Base-by-base conservation (phyloP, 2,113 vertebrate genomes). In the Coreoperca whiteheadi region DNA sequence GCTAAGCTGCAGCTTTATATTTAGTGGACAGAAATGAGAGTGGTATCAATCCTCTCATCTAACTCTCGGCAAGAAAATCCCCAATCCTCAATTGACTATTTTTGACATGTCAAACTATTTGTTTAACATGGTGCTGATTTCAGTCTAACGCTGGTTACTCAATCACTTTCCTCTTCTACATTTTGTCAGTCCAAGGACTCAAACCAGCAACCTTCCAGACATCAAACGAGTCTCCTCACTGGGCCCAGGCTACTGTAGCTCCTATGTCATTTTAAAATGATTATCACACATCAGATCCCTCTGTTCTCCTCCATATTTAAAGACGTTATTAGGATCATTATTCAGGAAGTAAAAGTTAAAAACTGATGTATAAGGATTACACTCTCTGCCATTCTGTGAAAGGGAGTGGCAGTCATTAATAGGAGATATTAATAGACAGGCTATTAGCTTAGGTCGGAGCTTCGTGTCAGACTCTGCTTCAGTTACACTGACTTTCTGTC, bases 341-440 rank as follows among this genome's bases (percentile, higher is more conserved):
- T 84, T 91, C 87, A 72, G 82, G 86, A 87, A 87, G 84, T 63
- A 63, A 66, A 85, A 83, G 74, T 88, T 76, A 73, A 81, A 90
- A 93, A 77, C 32, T 87, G 89, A 91, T 88, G 83, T 91, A 88
- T 87, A 84, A 84, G 85, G 87, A 87, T 87, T 77, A 74, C 6
- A 60, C 50, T 69, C 79, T 30, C 50, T 84, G 82, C 63, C 75
- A 54, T 21, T 69, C 68, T 54, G 84, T 89, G 88, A 74, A 83
- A 46, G 80, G 76, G 76, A 84, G 90, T 88, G 90, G 82, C 88
- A 81, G 83, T 88, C 90, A 87, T 92, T 89, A 92, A 77, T 51
- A 41, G 66, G 23, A 69, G 86, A 86, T 94, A 91, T 89, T 93
- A 89, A 92, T 91, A 90, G 92, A 89, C 84, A 37, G 67, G 78